Evolutionary conservation across 2,797 vertebrate species (phyloP), one percentile per base, ranked within the genome.

Genomic region (Microctenopoma stevenorrisi): DNA sequence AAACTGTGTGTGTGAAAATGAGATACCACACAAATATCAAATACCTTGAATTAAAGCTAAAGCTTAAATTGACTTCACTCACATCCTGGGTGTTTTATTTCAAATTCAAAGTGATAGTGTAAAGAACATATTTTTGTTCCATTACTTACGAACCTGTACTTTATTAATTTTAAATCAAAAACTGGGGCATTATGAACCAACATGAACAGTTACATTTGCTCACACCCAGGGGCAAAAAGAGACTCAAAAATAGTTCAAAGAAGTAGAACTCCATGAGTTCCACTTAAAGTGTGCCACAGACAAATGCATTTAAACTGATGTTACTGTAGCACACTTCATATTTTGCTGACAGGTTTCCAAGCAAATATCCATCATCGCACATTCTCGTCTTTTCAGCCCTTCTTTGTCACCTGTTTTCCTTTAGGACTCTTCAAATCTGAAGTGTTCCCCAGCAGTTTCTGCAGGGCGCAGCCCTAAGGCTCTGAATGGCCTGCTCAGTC

Each of bases 401-500:
- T 25, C 49, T 42, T 68, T 66, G 51, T 40, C 7, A n/a, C 7
- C 53, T 53, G 56, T 28, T 64, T 40, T 15, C n/a, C 30, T 7
- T 40, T 5, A 89, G 91, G 91, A 92, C 52, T 53, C 79, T 49
- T 68, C 83, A 38, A 82, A 78, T 62, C 65, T 83, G 16, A 89
- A 86, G 77, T 79, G 78, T 30, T 84, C 87, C 50, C 82, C 88
- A 5, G 88, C 68, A 57, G 82, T 88, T 66, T 72, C 95, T 18
- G 91, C 89, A 69, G 95, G 94, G 18, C 91, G 92, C 66, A 93
- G 86, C 64, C 91, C 96, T 42, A 97, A 96, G 89, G 88, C 95
- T 18, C 94, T 96, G 56, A 99, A 99, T 0, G 98, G 98, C 2
- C 95, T 99, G 60, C 81, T 99, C 85, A 95, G 94, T 67, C 96